Conservation (phyloP, 2,888 invertebrate species). For the Fragum sueziense region DNA sequence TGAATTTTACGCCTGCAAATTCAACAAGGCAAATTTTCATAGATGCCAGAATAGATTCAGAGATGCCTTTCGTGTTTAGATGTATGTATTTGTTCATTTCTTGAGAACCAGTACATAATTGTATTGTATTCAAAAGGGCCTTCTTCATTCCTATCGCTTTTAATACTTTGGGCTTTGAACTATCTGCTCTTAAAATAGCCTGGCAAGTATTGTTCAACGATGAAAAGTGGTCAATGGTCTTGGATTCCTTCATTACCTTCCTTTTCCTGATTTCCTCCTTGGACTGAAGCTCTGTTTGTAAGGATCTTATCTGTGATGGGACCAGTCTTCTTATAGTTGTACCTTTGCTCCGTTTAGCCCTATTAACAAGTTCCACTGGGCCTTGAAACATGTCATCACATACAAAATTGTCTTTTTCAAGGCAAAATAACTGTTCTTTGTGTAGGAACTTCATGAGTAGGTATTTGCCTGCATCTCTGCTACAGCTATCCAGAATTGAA, state of each 20-base stretch:
- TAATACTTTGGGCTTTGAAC: conserved; percentile 8
- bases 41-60: neutral
- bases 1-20: conserved; percentile 15
- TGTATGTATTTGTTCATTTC: no score
- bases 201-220: conserved; percentile 6
- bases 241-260: neutral
- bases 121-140: no score
- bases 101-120: no score
- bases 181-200: neutral
- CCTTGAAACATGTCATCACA: no score
- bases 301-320: conserved; percentile 12
- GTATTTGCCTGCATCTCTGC: no score
- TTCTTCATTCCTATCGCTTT: neutral
- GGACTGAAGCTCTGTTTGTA: neutral
- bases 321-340: conserved; percentile 34
- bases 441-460: no score
- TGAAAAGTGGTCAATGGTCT: neutral
- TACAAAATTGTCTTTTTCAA: no score
- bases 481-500: no score
- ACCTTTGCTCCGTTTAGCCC: conserved; percentile 40
- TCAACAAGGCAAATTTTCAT: conserved; percentile 12
- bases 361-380: conserved; percentile 20
- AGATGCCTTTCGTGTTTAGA: no score
- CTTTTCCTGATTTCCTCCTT: neutral
- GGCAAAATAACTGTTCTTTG: no score